phyloP scores from a whole-genome alignment of 2,113 vertebrate species.

The Aldabrachelys gigantea region DNA sequence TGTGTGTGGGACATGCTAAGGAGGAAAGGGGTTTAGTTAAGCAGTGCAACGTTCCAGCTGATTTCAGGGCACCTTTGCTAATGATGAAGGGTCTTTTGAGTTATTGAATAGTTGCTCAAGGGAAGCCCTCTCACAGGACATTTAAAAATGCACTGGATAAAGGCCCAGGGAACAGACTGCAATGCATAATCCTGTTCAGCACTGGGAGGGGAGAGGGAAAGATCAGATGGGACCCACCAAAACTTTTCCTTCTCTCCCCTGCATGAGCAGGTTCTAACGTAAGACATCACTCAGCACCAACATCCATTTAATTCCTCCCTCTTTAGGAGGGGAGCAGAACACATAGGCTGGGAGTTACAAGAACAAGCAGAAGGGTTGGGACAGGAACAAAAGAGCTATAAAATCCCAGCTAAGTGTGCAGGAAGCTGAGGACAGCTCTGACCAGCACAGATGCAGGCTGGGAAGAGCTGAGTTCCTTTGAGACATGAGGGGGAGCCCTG shows the following conservation, averaged over 20 bases:
- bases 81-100: not conserved
- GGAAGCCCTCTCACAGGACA: fast-evolving
- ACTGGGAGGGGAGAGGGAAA: not conserved
- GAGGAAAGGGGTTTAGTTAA: not conserved
- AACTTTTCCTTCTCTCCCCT: not conserved
- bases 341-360: conserved; percentile 50
- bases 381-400: conserved; percentile 21
- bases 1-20: not conserved
- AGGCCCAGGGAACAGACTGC: not conserved
- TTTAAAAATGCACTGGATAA: not conserved
- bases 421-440: conserved; percentile 41
- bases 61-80: not conserved
- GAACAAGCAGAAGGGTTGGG: conserved; percentile 42
- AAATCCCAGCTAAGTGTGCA: conserved; percentile 56
- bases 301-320: conserved; percentile 75
- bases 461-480: conserved; percentile 12
- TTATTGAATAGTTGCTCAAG: not conserved
- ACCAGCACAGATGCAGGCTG: conserved; percentile 13
- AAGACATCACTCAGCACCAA: conserved; percentile 66
- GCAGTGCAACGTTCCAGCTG: not conserved
- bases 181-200: not conserved
- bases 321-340: conserved; percentile 57
- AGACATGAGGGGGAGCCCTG: conserved; percentile 31
- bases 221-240: not conserved
- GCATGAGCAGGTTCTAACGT: not conserved